These are phyloP conservation scores for Hydrocynus forskahlii DNA, from an alignment of 2,797 vertebrate species.

Conservation along the genomic window DNA sequence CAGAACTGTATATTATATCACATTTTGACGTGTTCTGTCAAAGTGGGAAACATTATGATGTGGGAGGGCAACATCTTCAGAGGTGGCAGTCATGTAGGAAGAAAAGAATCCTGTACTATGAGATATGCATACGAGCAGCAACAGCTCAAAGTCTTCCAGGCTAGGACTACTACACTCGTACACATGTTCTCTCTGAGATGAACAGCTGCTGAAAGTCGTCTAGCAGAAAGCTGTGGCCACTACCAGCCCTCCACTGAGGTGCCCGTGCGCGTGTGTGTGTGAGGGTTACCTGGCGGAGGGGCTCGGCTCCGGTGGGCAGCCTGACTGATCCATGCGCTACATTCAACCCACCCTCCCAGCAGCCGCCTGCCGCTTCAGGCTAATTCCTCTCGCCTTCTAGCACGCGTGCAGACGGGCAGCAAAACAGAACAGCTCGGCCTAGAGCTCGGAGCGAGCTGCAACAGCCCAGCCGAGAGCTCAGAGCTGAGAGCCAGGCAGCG, in stretches of 20 bases:
- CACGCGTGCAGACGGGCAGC: constrained; percentile 54
- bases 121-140: neutral
- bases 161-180: neutral
- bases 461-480: neutral
- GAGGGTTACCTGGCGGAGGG: constrained; percentile 43
- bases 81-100: constrained; percentile 6
- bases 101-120: neutral
- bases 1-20: neutral
- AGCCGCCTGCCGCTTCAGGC: constrained; percentile 58
- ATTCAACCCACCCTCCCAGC: constrained; percentile 57
- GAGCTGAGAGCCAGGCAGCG: constrained; percentile 11
- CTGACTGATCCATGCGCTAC: constrained; percentile 56
- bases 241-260: neutral
- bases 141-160: neutral
- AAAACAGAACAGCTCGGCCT: constrained; percentile 61
- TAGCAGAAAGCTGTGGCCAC: neutral
- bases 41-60: constrained; percentile 10
- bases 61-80: neutral
- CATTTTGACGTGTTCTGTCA: neutral
- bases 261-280: neutral
- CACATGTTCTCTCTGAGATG: neutral
- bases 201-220: neutral
- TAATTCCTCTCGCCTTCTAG: constrained; percentile 55
- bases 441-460: constrained; percentile 34
- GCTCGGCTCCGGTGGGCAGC: constrained; percentile 47